Evolutionary conservation across 2,888 invertebrate species (phyloP).

Genomic region (Stenodema calcarata): DNA sequence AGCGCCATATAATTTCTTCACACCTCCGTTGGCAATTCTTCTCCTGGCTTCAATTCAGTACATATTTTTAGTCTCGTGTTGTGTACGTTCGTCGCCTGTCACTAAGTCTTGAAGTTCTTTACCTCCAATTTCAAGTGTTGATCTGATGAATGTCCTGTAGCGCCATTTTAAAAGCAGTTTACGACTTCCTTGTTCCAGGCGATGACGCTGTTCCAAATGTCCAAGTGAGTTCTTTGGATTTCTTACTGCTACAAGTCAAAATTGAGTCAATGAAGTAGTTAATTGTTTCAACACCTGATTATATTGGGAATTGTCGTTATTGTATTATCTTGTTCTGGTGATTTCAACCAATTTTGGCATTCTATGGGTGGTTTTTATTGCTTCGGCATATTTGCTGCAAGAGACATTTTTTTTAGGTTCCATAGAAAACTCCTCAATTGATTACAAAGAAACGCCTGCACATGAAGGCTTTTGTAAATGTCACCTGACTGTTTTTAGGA

Average conservation of each 20-base stretch:
- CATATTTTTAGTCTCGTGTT: neutral
- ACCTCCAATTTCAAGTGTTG: neutral
- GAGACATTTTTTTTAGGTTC: no score
- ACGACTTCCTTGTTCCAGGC: slow-evolving; percentile 8
- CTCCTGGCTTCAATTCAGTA: neutral
- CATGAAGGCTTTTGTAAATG: no score
- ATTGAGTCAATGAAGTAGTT: no score
- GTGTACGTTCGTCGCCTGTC: neutral
- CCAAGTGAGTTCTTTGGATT: slow-evolving; percentile 2
- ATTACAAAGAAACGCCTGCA: no score
- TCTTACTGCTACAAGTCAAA: neutral
- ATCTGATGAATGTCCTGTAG: neutral
- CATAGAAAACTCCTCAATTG: no score
- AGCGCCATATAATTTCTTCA: neutral
- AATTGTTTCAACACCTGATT: no score
- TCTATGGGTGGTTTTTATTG: no score
- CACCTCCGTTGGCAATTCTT: neutral
- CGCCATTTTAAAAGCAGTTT: neutral
- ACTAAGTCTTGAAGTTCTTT: neutral
- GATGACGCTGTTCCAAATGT: slow-evolving; percentile 14
- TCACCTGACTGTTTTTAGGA: no score
- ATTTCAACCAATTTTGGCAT: no score
- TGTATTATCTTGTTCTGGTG: no score
- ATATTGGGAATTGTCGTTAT: no score
- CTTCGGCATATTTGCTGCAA: no score